Conservation (phyloP, 2,797 vertebrate species). For the Lepilemur septentrionalis region DNA sequence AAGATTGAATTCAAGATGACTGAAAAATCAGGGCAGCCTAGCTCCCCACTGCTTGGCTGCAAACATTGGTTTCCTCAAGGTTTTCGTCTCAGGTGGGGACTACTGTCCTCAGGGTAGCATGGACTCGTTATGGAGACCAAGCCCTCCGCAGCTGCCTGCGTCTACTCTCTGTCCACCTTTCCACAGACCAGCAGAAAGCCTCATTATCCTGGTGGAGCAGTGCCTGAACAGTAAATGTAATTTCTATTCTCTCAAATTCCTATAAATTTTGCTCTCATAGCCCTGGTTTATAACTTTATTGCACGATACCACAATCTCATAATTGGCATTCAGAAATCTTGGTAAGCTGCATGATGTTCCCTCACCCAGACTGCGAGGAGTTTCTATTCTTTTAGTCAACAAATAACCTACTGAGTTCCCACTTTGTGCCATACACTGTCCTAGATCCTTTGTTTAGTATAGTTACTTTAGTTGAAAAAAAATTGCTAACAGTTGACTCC, state of each 20-base stretch:
- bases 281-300: background rate
- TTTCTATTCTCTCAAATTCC: background rate
- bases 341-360: background rate
- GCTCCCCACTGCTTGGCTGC: background rate
- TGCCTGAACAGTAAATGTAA: background rate
- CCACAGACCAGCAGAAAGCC: background rate
- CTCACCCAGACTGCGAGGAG: background rate
- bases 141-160: background rate
- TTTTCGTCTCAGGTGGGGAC: background rate
- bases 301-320: accelerated
- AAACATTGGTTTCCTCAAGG: background rate
- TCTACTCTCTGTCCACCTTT: background rate
- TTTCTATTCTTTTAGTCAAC: background rate
- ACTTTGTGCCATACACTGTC: too few species aligned
- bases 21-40: background rate
- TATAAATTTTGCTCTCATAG: background rate
- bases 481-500: background rate
- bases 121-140: background rate
- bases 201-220: background rate
- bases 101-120: background rate
- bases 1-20: background rate
- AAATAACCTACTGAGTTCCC: background rate
- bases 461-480: background rate
- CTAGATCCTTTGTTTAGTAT: background rate
- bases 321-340: background rate